Conservation (phyloP, 2,113 vertebrate species). For the Mionectes macconnelli region DNA sequence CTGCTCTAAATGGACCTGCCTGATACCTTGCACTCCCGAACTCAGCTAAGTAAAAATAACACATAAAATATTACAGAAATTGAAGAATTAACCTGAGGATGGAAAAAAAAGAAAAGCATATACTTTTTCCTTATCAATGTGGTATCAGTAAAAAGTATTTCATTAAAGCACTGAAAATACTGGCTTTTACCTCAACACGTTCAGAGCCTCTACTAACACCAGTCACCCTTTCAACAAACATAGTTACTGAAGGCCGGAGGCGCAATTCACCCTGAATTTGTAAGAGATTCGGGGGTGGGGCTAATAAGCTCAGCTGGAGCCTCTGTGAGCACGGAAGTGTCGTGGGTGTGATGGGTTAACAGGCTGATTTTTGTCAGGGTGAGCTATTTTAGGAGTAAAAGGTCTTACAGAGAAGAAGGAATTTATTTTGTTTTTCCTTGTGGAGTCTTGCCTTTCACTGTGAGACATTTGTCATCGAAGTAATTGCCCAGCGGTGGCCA, state of each 20-base stretch:
- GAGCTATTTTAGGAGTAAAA: neutral
- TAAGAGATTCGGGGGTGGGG: neutral
- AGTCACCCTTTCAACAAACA: neutral
- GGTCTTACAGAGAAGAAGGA: neutral
- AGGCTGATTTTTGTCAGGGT: neutral
- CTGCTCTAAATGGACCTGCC: no score
- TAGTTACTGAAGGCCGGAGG: fast-evolving
- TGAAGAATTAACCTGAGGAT: neutral
- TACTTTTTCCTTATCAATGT: fast-evolving
- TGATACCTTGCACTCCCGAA: neutral
- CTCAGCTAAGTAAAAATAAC: neutral
- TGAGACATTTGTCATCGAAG: neutral
- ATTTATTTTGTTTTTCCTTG: neutral
- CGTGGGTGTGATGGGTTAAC: neutral
- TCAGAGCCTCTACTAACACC: fast-evolving
- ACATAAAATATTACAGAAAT: fast-evolving
- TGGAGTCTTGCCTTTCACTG: fast-evolving
- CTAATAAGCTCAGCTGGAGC: neutral
- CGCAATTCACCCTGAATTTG: neutral
- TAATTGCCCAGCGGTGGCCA: neutral
- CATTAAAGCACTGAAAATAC: neutral
- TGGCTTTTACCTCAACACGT: neutral
- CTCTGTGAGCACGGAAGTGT: neutral
- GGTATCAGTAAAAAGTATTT: fast-evolving
- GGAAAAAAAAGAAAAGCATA: fast-evolving